Evolutionary conservation across 2,113 vertebrate species (phyloP), one percentile per base, ranked within the genome.

Genomic region (Lepus timidus): DNA sequence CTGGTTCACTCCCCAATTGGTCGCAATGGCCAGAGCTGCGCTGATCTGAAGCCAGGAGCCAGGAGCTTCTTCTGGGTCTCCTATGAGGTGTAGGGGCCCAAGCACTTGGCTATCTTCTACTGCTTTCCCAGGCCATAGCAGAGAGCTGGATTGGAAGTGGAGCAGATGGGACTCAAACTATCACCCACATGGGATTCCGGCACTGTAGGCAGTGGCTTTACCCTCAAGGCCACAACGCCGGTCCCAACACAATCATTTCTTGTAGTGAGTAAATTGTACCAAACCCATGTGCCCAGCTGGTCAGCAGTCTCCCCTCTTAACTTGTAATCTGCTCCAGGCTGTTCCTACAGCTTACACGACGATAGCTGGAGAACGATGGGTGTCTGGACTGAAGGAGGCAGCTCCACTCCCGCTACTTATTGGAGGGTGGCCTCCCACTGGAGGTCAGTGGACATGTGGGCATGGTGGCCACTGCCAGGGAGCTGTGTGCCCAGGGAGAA

Each of bases 221-320:
- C 44, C 44, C 44, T 7, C 44, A 1, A 44, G 44, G 44, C 44
- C 44, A 44, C 44, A 44, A 7, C 7, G 6, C 44, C 1, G 44
- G 44, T 44, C 44, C 44, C 44, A 44, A 44, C 6, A 44, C 6
- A 44, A 44, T 44, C 44, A 44, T 93, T 91, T 86, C 92, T 97
- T 61, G 61, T 14, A 93, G 71, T 17, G 85, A 80, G 22, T 4
- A 81, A 84, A 84, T 81, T 67, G 39, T 73, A 88, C 83, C 65
- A 74, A 86, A 95, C 12, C 73, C 23, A 85, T 44, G 80, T 88
- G 39, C 67, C 81, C 78, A 44, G 79, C 62, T 96, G 91, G 90
- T 95, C 39, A 96, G 83, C 94, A 90, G 36, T 93, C 85, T 93
- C 95, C 36, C 64, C 75, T 89, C 61, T 87, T 51, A 91, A 97